These are phyloP conservation scores for Urocolius indicus DNA, from an alignment of 2,113 vertebrate species.

Conservation along the genomic window DNA sequence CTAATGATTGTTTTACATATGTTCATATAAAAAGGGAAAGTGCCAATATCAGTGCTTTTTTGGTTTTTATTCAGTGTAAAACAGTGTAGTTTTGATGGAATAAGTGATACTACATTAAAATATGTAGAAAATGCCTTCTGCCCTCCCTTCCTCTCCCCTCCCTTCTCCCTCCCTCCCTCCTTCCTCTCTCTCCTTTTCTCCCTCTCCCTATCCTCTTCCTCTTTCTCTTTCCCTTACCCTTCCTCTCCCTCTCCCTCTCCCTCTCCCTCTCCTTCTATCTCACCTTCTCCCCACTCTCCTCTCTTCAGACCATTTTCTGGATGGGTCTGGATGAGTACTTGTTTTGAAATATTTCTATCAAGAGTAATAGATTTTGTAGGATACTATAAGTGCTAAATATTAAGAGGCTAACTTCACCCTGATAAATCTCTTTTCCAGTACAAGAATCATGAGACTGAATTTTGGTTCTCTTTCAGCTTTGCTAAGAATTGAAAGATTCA, in stretches of 20 bases:
- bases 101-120: neutral
- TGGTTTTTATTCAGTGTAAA: neutral
- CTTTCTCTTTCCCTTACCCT: too few species aligned
- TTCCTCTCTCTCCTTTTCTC: too few species aligned
- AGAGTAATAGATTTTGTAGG: neutral
- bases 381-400: neutral
- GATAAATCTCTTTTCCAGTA: neutral
- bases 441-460: neutral
- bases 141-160: neutral
- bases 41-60: neutral
- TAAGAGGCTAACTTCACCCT: neutral
- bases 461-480: slow-evolving; percentile 8
- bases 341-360: neutral
- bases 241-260: neutral
- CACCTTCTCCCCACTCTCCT: neutral
- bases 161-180: too few species aligned
- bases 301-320: neutral
- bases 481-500: neutral
- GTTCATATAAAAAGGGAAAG: neutral
- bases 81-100: neutral
- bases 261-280: neutral
- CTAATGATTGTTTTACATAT: neutral
- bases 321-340: neutral
- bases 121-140: neutral
- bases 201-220: too few species aligned